Base-by-base conservation (phyloP, 2,888 invertebrate species). In the Fragum fragum region DNA sequence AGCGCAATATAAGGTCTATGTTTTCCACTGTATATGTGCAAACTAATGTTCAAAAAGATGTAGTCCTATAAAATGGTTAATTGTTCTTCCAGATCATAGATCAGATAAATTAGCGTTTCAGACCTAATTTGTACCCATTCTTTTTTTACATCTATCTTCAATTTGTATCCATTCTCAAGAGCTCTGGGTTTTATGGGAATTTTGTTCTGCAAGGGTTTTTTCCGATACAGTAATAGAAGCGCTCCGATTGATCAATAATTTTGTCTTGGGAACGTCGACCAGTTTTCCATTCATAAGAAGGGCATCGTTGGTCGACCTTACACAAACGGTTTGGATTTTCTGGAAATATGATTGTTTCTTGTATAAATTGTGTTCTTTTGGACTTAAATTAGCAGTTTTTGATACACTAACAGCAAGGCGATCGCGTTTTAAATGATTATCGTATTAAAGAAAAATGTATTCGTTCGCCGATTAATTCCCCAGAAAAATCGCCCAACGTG, bases 171-270 rank as follows among this genome's bases (percentile, higher is more conserved):
- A 47, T 47, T 47, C 47, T 47, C 18, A 14, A 47, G 18, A 47
- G n/a, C n/a, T 47, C 47, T 9, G 47, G 3, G 47, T 57, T 57
- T 63, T 63, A 63, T 21, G 63, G 9, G 63, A 63, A 63, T 63
- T 61, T 63, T 1, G 57, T 57, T 57, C 63, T 63, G 63, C 63
- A 32, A 63, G 63, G 28, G 18, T 29, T 32, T 63, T 63, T 63
- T 63, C 63, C 63, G 63, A 63, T 63, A 63, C 63, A 32, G 32
- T 32, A 28, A 23, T 26, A 21, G 18, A 63, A 63, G 63, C 32
- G 32, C 63, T 9, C 36, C 63, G 28, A 23, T 26, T 63, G 63
- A 63, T 36, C 36, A 21, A 32, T 32, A 63, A n/a, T 32, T 63
- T 32, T 63, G 63, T 63, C 63, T 63, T 63, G 32, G 63, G n/a